A percentile compares a stretch with the other conserved stretches of the same genome.
These are phyloP conservation scores for Vesta saturnalis DNA, from an alignment of 2,888 invertebrate species.

Conservation along the genomic window DNA sequence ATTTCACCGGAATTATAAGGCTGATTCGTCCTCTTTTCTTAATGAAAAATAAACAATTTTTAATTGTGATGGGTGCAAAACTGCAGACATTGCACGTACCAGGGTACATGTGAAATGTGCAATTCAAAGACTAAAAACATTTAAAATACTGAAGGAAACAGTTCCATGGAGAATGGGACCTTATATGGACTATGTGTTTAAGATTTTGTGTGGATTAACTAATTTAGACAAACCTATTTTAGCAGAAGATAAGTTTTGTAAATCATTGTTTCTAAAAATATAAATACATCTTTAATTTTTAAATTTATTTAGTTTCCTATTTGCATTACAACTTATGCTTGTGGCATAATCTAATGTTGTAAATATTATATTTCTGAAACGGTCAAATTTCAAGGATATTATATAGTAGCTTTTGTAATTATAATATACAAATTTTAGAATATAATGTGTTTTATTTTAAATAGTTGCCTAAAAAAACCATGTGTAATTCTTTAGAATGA, in stretches of 20 bases:
- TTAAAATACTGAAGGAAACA: slow-evolving; percentile 3
- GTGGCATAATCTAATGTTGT: neutral
- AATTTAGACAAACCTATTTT: slow-evolving; percentile 18
- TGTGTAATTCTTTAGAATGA: no score
- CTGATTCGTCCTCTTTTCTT: slow-evolving; percentile 14
- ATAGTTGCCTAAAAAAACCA: no score
- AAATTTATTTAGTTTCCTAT: neutral
- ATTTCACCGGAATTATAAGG: no score
- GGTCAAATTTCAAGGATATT: no score
- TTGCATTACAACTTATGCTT: neutral
- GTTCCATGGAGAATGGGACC: slow-evolving; percentile 7
- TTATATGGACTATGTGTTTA: slow-evolving; percentile 11
- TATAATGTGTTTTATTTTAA: no score
- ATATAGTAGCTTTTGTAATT: no score
- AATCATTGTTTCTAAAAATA: neutral
- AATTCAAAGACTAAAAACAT: slow-evolving; percentile 16
- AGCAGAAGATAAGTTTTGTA: slow-evolving; percentile 3
- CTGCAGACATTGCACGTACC: slow-evolving; percentile 6
- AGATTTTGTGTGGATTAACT: slow-evolving; percentile 10
- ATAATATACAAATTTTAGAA: no score
- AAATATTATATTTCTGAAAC: neutral
- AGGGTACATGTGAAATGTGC: slow-evolving; percentile 13
- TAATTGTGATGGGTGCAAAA: neutral
- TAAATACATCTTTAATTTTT: neutral
- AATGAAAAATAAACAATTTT: neutral